These are phyloP conservation scores for Agonopterix subpropinquella DNA, from an alignment of 2,888 invertebrate genomes.

Conservation along the genomic window DNA sequence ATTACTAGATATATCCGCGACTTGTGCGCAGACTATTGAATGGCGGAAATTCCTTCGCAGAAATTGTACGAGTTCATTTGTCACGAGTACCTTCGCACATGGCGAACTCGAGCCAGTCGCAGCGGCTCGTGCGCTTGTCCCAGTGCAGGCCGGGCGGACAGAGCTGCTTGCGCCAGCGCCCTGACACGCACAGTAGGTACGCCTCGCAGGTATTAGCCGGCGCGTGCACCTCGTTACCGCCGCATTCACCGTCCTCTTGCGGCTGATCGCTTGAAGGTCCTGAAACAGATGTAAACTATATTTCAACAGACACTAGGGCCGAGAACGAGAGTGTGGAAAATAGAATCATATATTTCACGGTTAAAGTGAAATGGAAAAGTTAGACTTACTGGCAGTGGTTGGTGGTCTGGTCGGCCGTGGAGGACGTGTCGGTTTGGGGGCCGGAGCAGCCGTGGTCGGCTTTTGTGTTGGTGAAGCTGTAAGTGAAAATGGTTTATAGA, in stretches of 20 bases:
- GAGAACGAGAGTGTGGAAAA: too few relatives aligned
- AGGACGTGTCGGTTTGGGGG: constrained; percentile 38
- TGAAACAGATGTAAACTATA: constrained; percentile 1
- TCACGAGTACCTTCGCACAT: constrained; percentile 73
- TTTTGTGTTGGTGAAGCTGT: constrained; percentile 21
- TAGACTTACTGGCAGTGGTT: constrained; percentile 17
- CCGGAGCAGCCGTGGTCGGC: constrained; percentile 29
- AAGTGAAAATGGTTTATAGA: background rate
- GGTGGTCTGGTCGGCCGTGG: constrained; percentile 29
- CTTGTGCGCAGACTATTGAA: too few relatives aligned
- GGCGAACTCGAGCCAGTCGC: constrained; percentile 88
- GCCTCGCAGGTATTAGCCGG: constrained; percentile 82
- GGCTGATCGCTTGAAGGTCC: constrained; percentile 26
- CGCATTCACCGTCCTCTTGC: constrained; percentile 35
- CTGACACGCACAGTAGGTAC: constrained; percentile 84
- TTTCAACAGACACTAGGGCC: too few relatives aligned
- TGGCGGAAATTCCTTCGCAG: constrained; percentile 18
- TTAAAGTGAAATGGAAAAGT: too few relatives aligned
- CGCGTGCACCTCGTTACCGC: constrained; percentile 50
- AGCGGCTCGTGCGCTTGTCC: constrained; percentile 81
- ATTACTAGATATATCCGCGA: too few relatives aligned
- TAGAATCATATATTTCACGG: too few relatives aligned
- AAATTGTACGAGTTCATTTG: too few relatives aligned
- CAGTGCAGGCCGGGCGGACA: constrained; percentile 90
- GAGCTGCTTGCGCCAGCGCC: constrained; percentile 80